Percentiles rank a stretch among this genome's conserved stretches.
Conservation (phyloP, 2,888 invertebrate genomes). For the Hemithea aestivaria region DNA sequence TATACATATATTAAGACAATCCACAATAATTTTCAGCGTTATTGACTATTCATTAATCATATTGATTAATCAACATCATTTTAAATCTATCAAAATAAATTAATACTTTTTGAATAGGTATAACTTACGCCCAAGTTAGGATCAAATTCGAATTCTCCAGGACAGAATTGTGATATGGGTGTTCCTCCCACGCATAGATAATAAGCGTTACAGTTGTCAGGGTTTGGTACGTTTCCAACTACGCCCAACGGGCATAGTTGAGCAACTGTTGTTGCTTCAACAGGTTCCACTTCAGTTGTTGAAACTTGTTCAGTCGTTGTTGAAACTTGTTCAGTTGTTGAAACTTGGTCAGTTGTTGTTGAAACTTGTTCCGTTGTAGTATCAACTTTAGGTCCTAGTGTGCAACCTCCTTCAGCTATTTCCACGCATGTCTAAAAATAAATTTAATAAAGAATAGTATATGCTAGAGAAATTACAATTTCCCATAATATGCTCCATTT, state of each 20-base stretch:
- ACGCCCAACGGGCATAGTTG: conserved; percentile 3
- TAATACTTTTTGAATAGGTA: no score
- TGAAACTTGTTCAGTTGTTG: neutral
- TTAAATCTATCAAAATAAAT: no score
- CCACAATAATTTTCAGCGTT: no score
- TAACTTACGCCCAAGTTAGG: conserved; percentile 25
- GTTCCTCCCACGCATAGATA: conserved; percentile 3
- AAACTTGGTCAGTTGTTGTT: neutral
- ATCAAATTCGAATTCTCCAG: conserved; percentile 10
- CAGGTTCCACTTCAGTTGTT: neutral
- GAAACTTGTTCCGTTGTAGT: neutral
- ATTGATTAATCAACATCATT: no score
- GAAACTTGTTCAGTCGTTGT: no score
- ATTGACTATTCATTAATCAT: no score
- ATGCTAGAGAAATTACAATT: no score
- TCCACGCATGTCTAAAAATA: no score
- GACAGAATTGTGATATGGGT: conserved; percentile 1
- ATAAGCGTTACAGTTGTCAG: conserved; percentile 1
- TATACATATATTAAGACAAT: no score
- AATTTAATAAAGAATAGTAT: no score
- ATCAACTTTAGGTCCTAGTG: neutral
- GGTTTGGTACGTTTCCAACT: neutral
- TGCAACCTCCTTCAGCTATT: neutral
- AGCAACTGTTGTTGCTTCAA: no score
- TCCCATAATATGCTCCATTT: no score